These are phyloP conservation scores for Entomobrya proxima DNA, from an alignment of 2,888 invertebrate genomes.

Conservation along the genomic window DNA sequence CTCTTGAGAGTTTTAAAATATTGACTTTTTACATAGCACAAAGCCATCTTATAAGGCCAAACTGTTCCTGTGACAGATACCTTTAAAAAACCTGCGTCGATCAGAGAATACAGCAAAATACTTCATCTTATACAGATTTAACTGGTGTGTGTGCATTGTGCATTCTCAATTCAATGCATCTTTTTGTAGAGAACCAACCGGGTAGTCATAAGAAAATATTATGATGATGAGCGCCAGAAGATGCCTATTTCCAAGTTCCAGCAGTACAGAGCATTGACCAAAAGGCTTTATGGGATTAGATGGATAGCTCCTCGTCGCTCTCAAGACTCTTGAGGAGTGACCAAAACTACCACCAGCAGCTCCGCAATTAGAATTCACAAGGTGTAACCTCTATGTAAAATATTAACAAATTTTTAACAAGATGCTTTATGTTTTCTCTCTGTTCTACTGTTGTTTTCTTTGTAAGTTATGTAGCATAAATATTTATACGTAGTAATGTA, in stretches of 20 bases:
- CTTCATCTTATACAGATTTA: too few relatives aligned
- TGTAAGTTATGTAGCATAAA: not conserved
- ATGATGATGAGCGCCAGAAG: not conserved
- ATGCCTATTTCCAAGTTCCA: not conserved
- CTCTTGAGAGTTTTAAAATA: not conserved
- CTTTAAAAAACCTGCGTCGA: too few relatives aligned
- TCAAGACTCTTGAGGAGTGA: slow-evolving; percentile 9
- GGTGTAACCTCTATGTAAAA: slow-evolving; percentile 45
- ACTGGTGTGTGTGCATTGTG: not conserved
- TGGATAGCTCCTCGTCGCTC: not conserved
- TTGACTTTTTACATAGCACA: not conserved
- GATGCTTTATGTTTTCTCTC: slow-evolving; percentile 29
- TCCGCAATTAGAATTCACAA: slow-evolving; percentile 59
- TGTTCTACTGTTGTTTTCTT: not conserved
- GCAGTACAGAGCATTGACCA: not conserved
- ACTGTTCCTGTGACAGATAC: too few relatives aligned
- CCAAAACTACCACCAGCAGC: not conserved
- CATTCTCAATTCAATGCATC: not conserved
- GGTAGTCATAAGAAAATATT: not conserved
- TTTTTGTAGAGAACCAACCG: not conserved
- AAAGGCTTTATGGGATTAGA: slow-evolving; percentile 31
- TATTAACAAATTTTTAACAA: slow-evolving; percentile 51
- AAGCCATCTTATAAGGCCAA: too few relatives aligned
- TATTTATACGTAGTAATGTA: not conserved
- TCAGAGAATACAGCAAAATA: too few relatives aligned